Evolutionary conservation across 30 jellyfish, hydroid and myxozoan species (phyloP).

Genomic region (Hydractinia symbiolongicarpus): DNA sequence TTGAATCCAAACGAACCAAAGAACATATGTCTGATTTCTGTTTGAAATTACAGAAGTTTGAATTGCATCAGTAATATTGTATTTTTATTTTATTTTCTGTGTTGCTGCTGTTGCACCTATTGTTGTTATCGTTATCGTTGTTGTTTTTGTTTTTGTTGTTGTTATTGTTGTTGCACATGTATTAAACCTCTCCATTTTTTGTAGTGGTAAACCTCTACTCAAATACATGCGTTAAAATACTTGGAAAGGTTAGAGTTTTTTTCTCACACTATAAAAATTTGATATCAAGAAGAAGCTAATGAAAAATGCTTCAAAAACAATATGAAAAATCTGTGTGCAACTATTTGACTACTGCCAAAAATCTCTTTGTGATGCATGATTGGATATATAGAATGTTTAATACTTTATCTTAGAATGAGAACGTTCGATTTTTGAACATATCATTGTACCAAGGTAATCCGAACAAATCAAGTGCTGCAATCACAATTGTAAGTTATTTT

Average conservation of each 20-base stretch:
- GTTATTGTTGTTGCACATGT: background rate
- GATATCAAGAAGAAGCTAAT: too few species aligned
- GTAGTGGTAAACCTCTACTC: constrained; percentile 78
- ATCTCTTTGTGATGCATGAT: too few species aligned
- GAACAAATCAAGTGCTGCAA: constrained; percentile 57
- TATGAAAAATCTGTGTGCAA: too few species aligned
- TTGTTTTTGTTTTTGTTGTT: background rate
- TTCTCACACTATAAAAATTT: background rate
- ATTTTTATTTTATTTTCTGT: background rate
- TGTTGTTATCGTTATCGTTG: background rate
- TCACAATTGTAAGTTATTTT: constrained; percentile 77
- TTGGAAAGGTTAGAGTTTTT: constrained; percentile 79
- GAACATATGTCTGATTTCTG: too few species aligned
- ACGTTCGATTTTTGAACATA: constrained; percentile 73
- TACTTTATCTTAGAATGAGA: constrained; percentile 61
- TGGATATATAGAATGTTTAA: background rate
- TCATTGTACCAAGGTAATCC: constrained; percentile 88
- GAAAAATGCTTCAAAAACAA: too few species aligned
- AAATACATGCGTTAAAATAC: constrained; percentile 71
- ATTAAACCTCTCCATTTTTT: constrained; percentile 7
- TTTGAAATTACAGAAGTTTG: too few species aligned
- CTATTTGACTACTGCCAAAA: too few species aligned
- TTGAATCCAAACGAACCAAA: too few species aligned
- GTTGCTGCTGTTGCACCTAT: background rate
- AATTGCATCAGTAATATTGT: background rate